These are phyloP conservation scores for Phania funesta DNA, from an alignment of 2,888 invertebrate genomes.

Conservation along the genomic window DNA sequence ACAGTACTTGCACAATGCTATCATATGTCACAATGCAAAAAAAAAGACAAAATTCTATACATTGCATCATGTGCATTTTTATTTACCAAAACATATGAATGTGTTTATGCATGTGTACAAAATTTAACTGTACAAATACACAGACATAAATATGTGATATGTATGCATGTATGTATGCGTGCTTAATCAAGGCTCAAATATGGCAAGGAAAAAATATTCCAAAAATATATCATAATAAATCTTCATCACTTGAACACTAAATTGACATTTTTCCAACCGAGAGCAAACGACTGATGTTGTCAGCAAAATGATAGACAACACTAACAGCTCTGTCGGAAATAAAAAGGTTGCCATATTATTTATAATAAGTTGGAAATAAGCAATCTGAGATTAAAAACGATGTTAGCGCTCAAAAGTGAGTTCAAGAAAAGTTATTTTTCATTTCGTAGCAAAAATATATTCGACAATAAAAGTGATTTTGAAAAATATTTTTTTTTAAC, in stretches of 20 bases:
- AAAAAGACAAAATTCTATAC: constrained; percentile 9
- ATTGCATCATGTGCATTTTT: constrained; percentile 60
- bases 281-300: constrained; percentile 67
- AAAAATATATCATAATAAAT: constrained; percentile 69
- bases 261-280: constrained; percentile 69
- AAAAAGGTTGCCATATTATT: constrained; percentile 29
- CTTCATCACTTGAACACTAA: constrained; percentile 69
- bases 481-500: too few relatives aligned
- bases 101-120: constrained; percentile 1
- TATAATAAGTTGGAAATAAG: too few relatives aligned
- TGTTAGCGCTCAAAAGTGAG: too few relatives aligned
- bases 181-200: constrained; percentile 13
- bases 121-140: background rate
- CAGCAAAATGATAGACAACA: constrained; percentile 66
- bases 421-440: too few relatives aligned
- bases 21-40: constrained; percentile 47
- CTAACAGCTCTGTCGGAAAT: constrained; percentile 25
- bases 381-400: too few relatives aligned
- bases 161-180: background rate
- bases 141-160: background rate
- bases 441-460: too few relatives aligned
- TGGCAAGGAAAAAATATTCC: constrained; percentile 18
- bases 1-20: constrained; percentile 32
- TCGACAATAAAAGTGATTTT: too few relatives aligned
- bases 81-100: constrained; percentile 30